Percentiles rank a stretch among this genome's conserved stretches.
phyloP scores from a whole-genome alignment of 2,113 vertebrate species.

The Chaetodon trifascialis region DNA sequence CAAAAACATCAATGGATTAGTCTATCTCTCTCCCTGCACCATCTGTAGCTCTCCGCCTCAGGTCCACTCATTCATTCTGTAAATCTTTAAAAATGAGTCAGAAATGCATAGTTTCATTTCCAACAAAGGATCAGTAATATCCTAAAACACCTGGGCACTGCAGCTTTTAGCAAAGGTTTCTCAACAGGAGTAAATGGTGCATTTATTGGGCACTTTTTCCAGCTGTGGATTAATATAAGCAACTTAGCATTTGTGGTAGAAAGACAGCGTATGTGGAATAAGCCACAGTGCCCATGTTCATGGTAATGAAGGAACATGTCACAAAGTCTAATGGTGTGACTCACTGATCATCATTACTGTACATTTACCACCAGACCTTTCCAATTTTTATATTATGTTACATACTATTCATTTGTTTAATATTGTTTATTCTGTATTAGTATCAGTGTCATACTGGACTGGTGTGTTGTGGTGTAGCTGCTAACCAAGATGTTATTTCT shows the following conservation, averaged over 20 bases:
- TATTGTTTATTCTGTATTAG: background rate
- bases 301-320: background rate
- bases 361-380: too few species aligned
- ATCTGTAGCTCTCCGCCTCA: too few species aligned
- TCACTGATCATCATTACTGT: too few species aligned
- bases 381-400: too few species aligned
- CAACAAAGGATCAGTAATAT: background rate
- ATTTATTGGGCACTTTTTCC: background rate
- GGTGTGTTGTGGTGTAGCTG: too few species aligned
- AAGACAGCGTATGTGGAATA: background rate
- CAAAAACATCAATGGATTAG: background rate
- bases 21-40: background rate
- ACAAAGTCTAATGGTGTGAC: background rate
- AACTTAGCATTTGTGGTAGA: too few species aligned
- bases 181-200: background rate
- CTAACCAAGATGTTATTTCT: too few species aligned
- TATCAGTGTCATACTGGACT: too few species aligned
- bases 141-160: background rate
- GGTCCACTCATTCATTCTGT: background rate
- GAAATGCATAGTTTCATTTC: background rate
- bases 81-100: too few species aligned
- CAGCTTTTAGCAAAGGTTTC: background rate
- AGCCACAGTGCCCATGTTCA: background rate
- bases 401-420: background rate
- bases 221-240: background rate